Evolutionary conservation across 2,113 vertebrate genomes (phyloP), one percentile per base, ranked within the genome.

Genomic region (Siniperca knerii): DNA sequence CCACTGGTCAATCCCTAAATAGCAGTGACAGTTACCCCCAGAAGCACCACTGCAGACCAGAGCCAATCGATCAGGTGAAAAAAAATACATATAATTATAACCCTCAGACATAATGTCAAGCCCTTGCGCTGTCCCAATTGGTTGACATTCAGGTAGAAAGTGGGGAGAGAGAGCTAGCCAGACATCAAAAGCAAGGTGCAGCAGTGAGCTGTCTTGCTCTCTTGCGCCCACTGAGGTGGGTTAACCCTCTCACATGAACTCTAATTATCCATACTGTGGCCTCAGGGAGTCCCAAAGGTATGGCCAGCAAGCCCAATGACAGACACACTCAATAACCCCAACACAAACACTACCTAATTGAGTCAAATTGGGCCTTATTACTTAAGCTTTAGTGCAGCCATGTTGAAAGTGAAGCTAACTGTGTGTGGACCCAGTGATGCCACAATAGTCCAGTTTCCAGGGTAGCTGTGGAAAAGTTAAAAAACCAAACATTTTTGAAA

Each of bases 1-100:
- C 97, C 96, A 94, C 94, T 97, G 97, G 97, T 97, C 97, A 97
- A 94, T 96, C 96, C 93, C 96, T 96, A 97, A 97, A 97, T 96
- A 96, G 96, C 96, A 95, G 96, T 93, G 96, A 94, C 96, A 97
- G 95, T 96, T 96, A 95, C 94, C 97, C 97, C 97, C 96, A 95
- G 94, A 96, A 98, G 97, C 97, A 97, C 96, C 96, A 95, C 96
- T 96, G 96, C 94, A 94, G 95, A 96, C 29, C 75, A 93, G 89
- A 96, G 95, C 92, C 95, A 86, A 98, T 99, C 97, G 97, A 99
- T 99, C 95, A 94, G 94, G 46, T 92, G 77, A 92, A 85, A 87
- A 81, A 93, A 92, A 94, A 94, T 92, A 94, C 95, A 94, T 92
- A 96, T 98, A 98, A 98, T 97, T 96, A 98, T 98, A 97, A 98